These are phyloP conservation scores for Eledone cirrhosa DNA, from an alignment of 2,888 invertebrate genomes.

Conservation along the genomic window DNA sequence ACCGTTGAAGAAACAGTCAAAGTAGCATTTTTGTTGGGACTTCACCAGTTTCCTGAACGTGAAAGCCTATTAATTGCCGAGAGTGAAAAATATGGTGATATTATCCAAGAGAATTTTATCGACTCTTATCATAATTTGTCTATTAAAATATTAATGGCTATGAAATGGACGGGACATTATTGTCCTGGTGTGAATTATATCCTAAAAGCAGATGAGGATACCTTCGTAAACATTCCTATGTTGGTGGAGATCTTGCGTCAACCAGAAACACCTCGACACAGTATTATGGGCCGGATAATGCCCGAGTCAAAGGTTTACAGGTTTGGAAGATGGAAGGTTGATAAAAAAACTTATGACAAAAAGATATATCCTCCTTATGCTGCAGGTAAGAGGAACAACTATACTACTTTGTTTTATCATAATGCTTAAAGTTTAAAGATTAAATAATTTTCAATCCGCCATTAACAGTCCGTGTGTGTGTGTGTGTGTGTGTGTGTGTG, in stretches of 20 bases:
- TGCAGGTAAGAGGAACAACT: neutral
- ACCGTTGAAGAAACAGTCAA: slow-evolving; percentile 32
- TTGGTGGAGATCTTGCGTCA: slow-evolving; percentile 27
- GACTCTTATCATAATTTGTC: slow-evolving; percentile 30
- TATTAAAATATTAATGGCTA: slow-evolving; percentile 30
- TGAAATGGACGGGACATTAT: slow-evolving; percentile 21
- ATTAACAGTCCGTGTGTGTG: too few relatives aligned
- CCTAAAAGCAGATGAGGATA: slow-evolving; percentile 33
- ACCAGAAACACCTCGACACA: slow-evolving; percentile 3
- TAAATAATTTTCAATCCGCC: too few relatives aligned
- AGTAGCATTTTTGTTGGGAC: slow-evolving; percentile 44
- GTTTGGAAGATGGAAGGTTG: slow-evolving; percentile 46
- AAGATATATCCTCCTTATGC: slow-evolving; percentile 44
- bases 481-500: too few relatives aligned
- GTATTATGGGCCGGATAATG: slow-evolving; percentile 40
- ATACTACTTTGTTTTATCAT: too few relatives aligned
- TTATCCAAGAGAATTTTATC: slow-evolving; percentile 31
- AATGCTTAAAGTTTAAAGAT: too few relatives aligned
- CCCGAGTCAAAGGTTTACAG: slow-evolving; percentile 37
- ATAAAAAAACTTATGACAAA: slow-evolving; percentile 38
- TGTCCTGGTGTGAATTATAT: slow-evolving; percentile 26
- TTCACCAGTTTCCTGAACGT: slow-evolving; percentile 15
- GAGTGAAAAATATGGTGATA: slow-evolving; percentile 34
- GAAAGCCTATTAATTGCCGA: slow-evolving; percentile 30
- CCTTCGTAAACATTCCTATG: slow-evolving; percentile 29